Base-by-base conservation (phyloP, 1,140 invertebrate genomes). In the Pseudomyrmex cubaensis region DNA sequence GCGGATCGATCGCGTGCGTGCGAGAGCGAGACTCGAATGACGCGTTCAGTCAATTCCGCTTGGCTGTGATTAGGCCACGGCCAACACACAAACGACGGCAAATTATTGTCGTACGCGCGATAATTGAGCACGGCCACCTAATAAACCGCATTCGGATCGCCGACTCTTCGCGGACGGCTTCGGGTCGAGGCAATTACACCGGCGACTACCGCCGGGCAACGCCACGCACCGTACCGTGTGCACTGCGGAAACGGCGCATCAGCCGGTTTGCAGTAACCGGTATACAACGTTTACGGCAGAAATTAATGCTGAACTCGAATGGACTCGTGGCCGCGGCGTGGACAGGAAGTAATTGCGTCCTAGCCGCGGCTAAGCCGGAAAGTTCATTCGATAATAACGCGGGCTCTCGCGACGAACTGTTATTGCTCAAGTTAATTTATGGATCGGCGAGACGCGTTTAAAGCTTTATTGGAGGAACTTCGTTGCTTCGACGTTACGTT, bases 31-130 rank as follows among this genome's bases (percentile, higher is more conserved):
- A 78, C 82, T 83, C 76, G 62, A 74, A 35, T 35, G 35, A 82
- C 82, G 87, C 78, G 25, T 88, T 85, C 82, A 83, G 64, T 89
- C 89, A 90, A 89, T 90, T 86, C 61, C 82, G 8, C 54, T 35
- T 57, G 82, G 20, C 52, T 15, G 57, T 74, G 74, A 85, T 76
- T 82, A 82, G 74, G 50, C 5, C 52, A 35, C 10, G 25, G 15
- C 20, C 44, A 35, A 35, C 17, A 25, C 64, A 70, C 78, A 82
- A 84, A 90, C 84, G 75, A 82, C 48, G 13, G 77, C 74, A 87
- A 89, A 90, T 90, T 89, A 90, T 90, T 88, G 89, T 89, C 87
- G 87, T 86, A 86, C 72, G 86, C 72, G 46, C 74, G 89, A 89
- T 90, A 90, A 90, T 90, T 89, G 89, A 90, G 73, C 87, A 82